Evolutionary conservation across 2,113 vertebrate species (phyloP), one percentile per base, ranked within the genome.

Genomic region (Lepus europaeus): DNA sequence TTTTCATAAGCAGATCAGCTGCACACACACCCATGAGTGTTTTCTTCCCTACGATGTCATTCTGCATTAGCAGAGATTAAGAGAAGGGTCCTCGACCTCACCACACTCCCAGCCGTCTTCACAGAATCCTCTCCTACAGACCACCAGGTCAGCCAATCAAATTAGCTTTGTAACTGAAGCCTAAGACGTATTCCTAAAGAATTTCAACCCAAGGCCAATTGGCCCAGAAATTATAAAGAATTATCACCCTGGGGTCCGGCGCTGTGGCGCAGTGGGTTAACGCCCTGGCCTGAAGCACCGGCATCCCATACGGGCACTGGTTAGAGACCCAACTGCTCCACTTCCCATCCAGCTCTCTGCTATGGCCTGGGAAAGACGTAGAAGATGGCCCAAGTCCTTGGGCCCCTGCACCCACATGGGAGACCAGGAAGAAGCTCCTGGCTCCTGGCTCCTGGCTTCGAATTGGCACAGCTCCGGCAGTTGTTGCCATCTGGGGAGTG

Each of bases 221-320:
- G 45, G 27, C 49, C 78, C 72, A 81, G 33, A 88, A 22, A 87
- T 92, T 39, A 90, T 87, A 89, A 61, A 36, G 90, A 91, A 86
- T 89, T 22, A 0, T 39, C 19, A 27, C n/a, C 0, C 0, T 33
- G 3, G 61, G 45, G 45, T 6, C 45, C 45, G 5, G 45, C 45
- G 45, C 45, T 45, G 45, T 45, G 45, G 45, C 6, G 1, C 45
- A 45, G 45, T 45, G 45, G 45, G 45, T 45, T 45, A 45, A 45
- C 6, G 45, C 45, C 45, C 45, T 45, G 45, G 45, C 45, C 45
- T 45, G 45, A 45, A 45, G 45, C 45, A 7, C 45, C 6, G 6
- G 45, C 45, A 45, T 45, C 45, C 45, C 45, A 45, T 45, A 45
- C 6, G 45, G 45, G 45, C 6, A 7, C 45, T 8, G 45, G 45